Conservation (phyloP, 2,113 vertebrate species). For the Dendropsophus ebraccatus region DNA sequence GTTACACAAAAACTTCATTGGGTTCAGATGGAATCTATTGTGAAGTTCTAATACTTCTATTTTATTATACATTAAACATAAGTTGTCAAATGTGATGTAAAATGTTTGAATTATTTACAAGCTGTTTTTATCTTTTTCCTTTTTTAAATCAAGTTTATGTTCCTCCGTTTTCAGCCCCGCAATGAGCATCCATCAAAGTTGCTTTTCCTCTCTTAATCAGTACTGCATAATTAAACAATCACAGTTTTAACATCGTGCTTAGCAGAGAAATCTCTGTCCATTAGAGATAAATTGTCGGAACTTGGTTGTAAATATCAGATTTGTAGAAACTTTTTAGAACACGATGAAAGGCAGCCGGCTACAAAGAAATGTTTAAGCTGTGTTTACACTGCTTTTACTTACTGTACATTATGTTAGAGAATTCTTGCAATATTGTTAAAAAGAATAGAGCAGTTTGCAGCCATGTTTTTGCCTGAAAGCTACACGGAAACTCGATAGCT, state of each 20-base stretch:
- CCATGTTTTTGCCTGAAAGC: background rate
- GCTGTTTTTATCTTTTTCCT: background rate
- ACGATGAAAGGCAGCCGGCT: background rate
- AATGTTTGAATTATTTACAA: background rate
- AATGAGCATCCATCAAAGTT: constrained; percentile 13
- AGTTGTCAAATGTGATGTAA: background rate
- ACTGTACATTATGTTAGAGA: no score
- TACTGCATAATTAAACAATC: background rate
- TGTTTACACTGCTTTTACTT: background rate
- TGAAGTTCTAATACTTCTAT: background rate
- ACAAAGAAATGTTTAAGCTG: background rate
- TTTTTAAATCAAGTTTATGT: background rate
- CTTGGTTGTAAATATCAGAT: background rate
- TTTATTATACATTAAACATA: background rate
- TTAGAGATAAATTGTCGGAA: background rate
- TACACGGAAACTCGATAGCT: no score
- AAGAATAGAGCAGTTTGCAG: background rate
- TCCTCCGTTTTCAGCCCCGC: background rate
- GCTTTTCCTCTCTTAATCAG: background rate
- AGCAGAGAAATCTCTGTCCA: background rate
- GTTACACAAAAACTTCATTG: no score
- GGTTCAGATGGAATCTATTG: background rate
- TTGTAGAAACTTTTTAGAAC: background rate
- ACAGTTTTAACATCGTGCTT: background rate
- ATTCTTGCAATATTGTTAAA: background rate